Base-by-base conservation (phyloP, 23 tunicate genomes). In the Oikopleura vanhoeffeni region DNA sequence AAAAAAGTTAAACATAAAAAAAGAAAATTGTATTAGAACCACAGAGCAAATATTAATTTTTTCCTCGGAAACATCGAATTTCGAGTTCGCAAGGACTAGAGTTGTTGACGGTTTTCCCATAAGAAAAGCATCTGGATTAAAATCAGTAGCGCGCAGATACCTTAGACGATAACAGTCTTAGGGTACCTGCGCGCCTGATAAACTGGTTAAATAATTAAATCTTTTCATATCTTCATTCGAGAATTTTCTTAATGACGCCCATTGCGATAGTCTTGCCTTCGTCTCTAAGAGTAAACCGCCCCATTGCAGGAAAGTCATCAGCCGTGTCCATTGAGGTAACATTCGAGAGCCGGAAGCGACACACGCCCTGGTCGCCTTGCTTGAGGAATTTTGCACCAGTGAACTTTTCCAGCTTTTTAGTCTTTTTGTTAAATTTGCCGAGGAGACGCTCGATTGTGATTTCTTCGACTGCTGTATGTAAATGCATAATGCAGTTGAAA, bases 191-290 rank as follows among this genome's bases (percentile, higher is more conserved):
- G 64, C 64, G 64, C 64, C 13, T 49, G 24, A 49, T 49, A 24
- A 49, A 49, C 18, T 13, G 24, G 24, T 8, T 8, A 49, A 8
- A 49, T 49, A 49, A 49, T 49, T 49, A 49, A 49, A 13, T 82
- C 36, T 40, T 40, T 82, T 57, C 76, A 40, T 57, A 76, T 35
- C 41, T 57, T 86, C 87, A 92, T 84, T 92, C 97, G 85, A 92
- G 41, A 40, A 95, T 86, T 57, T 95, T 95, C 39, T 91, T 85
- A 30, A 95, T 94, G 60, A 91, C 91, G 36, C 99, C 99, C 84
- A 95, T 90, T 33, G 99, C 99, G 40, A 95, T 95, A 41, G 99
- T 95, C 39, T 84, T 91, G 40, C 92, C 92, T 87, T 95, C 99
- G 40, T 90, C 99, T 39, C 99, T 90, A 35, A 95, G 87, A 2